A percentile compares a stretch with the other conserved stretches of the same genome.
Evolutionary conservation across 2,797 vertebrate genomes (phyloP).

Genomic region (Coregonus suidteri): DNA sequence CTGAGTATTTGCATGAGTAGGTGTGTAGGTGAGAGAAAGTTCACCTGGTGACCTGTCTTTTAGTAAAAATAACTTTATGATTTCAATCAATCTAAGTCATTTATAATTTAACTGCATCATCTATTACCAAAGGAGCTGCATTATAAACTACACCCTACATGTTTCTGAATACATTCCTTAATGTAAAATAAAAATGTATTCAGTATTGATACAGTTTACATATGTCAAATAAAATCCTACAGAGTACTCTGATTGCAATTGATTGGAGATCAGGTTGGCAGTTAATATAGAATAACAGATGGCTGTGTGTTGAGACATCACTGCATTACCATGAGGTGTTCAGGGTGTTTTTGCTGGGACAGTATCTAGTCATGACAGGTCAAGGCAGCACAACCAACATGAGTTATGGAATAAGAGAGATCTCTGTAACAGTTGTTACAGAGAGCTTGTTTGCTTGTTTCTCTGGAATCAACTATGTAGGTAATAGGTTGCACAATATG

Average conservation of each 20-base stretch:
- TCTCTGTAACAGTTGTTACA: constrained; percentile 31
- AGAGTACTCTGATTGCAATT: not conserved
- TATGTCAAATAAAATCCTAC: no score
- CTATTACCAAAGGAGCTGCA: not conserved
- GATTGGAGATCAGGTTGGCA: not conserved
- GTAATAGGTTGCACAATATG: constrained; percentile 15
- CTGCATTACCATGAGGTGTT: no score
- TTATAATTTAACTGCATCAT: not conserved
- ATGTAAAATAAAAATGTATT: not conserved
- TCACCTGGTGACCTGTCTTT: not conserved
- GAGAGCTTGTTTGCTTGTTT: constrained; percentile 33
- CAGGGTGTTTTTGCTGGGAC: no score
- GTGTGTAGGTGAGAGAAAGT: not conserved
- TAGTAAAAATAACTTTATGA: not conserved
- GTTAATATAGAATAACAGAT: not conserved
- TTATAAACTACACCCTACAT: not conserved
- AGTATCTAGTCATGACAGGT: no score
- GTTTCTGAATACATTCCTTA: not conserved
- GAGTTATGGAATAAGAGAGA: constrained; percentile 4
- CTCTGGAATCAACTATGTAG: constrained; percentile 21
- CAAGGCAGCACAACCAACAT: not conserved
- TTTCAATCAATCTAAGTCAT: no score
- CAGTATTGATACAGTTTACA: no score
- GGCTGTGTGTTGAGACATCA: not conserved
- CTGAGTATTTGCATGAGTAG: not conserved